These are phyloP conservation scores for Castor canadensis DNA, from an alignment of 2,113 vertebrate species.

Conservation along the genomic window DNA sequence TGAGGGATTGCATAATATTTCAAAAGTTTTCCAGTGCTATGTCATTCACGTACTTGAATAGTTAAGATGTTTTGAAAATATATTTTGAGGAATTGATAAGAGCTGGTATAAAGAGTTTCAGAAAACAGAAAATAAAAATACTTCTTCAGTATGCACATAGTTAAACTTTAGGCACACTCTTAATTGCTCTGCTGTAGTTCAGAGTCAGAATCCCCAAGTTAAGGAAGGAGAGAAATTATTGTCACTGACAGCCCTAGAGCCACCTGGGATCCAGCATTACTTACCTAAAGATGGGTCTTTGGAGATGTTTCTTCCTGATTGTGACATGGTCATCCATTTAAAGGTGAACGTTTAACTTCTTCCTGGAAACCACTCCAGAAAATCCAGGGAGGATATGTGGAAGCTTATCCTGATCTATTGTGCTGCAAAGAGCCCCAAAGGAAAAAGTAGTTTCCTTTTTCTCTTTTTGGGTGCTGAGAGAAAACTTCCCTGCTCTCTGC, in stretches of 20 bases:
- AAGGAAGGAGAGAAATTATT: constrained; percentile 44
- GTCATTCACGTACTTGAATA: constrained; percentile 71
- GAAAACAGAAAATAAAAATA: constrained; percentile 43
- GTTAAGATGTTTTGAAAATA: constrained; percentile 64
- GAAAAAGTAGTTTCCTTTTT: constrained; percentile 76
- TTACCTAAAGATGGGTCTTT: constrained; percentile 94
- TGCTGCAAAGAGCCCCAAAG: constrained; percentile 82
- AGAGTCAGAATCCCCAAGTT: constrained; percentile 40
- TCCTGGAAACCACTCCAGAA: constrained; percentile 85
- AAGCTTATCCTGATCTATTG: constrained; percentile 85
- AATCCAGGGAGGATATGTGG: constrained; percentile 77
- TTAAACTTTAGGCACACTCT: constrained; percentile 45
- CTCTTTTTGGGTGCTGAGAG: constrained; percentile 85
- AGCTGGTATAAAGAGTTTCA: constrained; percentile 11
- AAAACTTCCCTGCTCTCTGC: constrained; percentile 88
- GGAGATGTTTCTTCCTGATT: constrained; percentile 93
- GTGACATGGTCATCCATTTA: constrained; percentile 95
- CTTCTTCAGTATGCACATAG: neutral
- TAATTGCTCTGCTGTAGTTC: neutral
- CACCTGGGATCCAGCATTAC: constrained; percentile 74
- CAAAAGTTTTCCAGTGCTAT: constrained; percentile 71
- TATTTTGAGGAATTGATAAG: constrained; percentile 62
- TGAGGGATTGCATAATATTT: constrained; percentile 59
- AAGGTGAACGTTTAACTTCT: constrained; percentile 81
- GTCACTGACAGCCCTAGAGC: constrained; percentile 35